These are phyloP conservation scores for Spinus pinus DNA, from an alignment of 2,797 vertebrate genomes.

Conservation along the genomic window DNA sequence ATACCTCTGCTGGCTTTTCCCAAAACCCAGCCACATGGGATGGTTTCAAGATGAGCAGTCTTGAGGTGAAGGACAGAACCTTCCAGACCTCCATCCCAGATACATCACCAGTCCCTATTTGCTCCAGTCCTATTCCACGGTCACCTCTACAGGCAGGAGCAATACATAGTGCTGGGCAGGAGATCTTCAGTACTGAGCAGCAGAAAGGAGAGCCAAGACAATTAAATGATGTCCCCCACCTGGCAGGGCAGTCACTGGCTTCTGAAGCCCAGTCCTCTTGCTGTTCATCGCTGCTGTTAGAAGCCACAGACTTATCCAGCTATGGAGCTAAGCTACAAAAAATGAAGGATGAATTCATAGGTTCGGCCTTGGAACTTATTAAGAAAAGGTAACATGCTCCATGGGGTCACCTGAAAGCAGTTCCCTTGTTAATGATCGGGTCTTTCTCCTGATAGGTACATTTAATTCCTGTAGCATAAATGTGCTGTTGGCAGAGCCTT, in stretches of 20 bases:
- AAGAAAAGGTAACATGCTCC: slow-evolving; percentile 85
- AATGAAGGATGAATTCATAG: slow-evolving; percentile 90
- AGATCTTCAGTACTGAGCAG: slow-evolving; percentile 49
- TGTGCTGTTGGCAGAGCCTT: not conserved
- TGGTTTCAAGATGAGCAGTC: slow-evolving; percentile 21
- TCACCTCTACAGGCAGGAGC: slow-evolving; percentile 78
- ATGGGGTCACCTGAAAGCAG: slow-evolving; percentile 17
- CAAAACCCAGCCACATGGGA: slow-evolving; percentile 12
- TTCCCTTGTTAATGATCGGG: not conserved
- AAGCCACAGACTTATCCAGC: slow-evolving; percentile 85
- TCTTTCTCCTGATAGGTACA: not conserved
- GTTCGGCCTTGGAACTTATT: slow-evolving; percentile 89
- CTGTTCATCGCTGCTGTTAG: slow-evolving; percentile 86
- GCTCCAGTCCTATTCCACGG: slow-evolving; percentile 83
- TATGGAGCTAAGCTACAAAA: slow-evolving; percentile 90
- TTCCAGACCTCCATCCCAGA: slow-evolving; percentile 1
- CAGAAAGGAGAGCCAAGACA: slow-evolving; percentile 58
- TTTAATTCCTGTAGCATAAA: slow-evolving; percentile 11
- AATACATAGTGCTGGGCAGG: slow-evolving; percentile 31
- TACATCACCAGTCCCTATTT: slow-evolving; percentile 74
- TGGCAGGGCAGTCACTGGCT: slow-evolving; percentile 70
- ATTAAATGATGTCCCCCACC: slow-evolving; percentile 58
- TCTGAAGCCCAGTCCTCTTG: slow-evolving; percentile 84
- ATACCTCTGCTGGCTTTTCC: not conserved
- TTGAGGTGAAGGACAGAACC: slow-evolving; percentile 10